phyloP scores from a whole-genome alignment of 1,140 invertebrate genomes.

The Cardiocondyla obscurior region DNA sequence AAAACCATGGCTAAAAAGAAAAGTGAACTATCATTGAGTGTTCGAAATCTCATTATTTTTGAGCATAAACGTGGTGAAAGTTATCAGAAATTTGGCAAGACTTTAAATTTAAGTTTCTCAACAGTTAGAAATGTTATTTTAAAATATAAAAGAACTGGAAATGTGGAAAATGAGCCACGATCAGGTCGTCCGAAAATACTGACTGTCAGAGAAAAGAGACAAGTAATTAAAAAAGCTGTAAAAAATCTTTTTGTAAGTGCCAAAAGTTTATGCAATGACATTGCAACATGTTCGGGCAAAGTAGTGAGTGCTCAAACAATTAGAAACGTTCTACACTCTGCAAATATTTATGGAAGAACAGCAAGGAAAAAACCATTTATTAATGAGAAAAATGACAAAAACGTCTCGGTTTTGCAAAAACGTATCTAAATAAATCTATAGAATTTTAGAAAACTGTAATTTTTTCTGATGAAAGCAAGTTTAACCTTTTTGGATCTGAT shows the following conservation, averaged over 20 bases:
- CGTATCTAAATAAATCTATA: slow-evolving; percentile 4
- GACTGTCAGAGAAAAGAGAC: not conserved
- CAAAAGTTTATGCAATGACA: not conserved
- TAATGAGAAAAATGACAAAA: slow-evolving; percentile 16
- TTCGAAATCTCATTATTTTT: not conserved
- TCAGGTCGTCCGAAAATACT: not conserved
- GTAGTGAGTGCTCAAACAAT: slow-evolving; percentile 32
- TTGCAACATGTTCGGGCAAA: not conserved
- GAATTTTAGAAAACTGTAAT: slow-evolving; percentile 56
- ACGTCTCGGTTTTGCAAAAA: not conserved
- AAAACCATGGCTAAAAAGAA: not conserved
- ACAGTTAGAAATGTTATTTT: not conserved
- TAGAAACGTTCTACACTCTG: slow-evolving; percentile 47
- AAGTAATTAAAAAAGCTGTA: not conserved
- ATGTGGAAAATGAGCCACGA: not conserved
- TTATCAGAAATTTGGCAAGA: not conserved
- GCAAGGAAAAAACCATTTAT: slow-evolving; percentile 33
- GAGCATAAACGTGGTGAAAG: not conserved
- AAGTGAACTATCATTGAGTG: not conserved
- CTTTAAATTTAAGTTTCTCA: not conserved
- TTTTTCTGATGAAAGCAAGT: slow-evolving; percentile 53
- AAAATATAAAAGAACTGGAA: not conserved
- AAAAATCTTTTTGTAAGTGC: slow-evolving; percentile 20
- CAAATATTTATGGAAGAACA: slow-evolving; percentile 29
- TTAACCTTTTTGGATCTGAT: slow-evolving; percentile 20